Conservation (phyloP, 1,140 invertebrate species). For the Penaeus chinensis region DNA sequence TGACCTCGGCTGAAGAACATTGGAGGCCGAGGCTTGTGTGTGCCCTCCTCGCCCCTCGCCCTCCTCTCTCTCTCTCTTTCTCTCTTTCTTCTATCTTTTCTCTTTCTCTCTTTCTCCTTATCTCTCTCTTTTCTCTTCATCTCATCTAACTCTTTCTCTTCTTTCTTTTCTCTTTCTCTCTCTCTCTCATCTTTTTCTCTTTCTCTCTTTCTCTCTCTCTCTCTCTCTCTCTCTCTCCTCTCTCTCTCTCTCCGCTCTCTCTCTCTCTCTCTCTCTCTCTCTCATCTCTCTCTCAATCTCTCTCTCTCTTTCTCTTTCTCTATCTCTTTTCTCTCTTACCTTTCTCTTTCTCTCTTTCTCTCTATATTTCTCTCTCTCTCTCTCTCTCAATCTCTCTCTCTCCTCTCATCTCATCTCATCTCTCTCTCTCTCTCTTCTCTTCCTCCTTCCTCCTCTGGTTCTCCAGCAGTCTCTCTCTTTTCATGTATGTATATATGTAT, state of each 20-base stretch:
- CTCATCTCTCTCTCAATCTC: neutral
- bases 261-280: neutral
- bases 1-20: too few relatives aligned
- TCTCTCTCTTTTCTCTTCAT: conserved; percentile 27
- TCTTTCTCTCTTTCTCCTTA: neutral
- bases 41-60: neutral
- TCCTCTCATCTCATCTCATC: too few relatives aligned
- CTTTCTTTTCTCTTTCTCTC: too few relatives aligned
- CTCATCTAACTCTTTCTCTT: neutral
- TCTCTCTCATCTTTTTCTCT: neutral
- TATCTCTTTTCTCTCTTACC: neutral
- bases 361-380: too few relatives aligned
- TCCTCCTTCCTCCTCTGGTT: too few relatives aligned
- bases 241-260: too few relatives aligned
- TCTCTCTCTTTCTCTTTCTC: neutral
- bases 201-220: neutral
- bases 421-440: too few relatives aligned
- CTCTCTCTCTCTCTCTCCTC: neutral
- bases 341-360: too few relatives aligned
- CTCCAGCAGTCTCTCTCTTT: too few relatives aligned
- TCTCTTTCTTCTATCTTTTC: neutral
- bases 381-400: too few relatives aligned
- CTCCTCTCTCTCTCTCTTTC: neutral
- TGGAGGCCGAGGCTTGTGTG: neutral
- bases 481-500: too few relatives aligned